phyloP scores from a whole-genome alignment of 1,140 invertebrate genomes.

The Belonocnema kinseyi region DNA sequence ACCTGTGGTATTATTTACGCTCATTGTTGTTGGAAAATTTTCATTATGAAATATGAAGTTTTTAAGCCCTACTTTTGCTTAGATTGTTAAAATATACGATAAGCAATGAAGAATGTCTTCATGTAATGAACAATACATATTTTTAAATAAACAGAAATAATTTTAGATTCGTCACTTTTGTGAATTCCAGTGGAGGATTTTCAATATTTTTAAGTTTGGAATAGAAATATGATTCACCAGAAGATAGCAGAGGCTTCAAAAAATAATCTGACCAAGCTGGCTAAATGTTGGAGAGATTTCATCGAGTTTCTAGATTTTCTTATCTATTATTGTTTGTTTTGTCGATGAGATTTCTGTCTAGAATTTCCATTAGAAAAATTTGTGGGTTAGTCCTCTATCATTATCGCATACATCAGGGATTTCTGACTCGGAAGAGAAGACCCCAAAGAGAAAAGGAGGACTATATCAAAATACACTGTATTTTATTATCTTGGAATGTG shows the following conservation, averaged over 20 bases:
- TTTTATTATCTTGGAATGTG: conserved; percentile 37
- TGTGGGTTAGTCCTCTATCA: too few relatives aligned
- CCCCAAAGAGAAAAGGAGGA: not conserved
- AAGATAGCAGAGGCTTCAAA: not conserved
- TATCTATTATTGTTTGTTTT: conserved; percentile 7
- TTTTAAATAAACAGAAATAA: too few relatives aligned
- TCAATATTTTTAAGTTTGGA: not conserved
- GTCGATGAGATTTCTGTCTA: not conserved
- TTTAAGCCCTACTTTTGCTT: too few relatives aligned
- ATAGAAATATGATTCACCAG: not conserved
- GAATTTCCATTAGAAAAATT: not conserved
- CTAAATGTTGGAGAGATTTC: not conserved
- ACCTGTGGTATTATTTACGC: too few relatives aligned
- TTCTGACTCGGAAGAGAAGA: too few relatives aligned
- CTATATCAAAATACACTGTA: not conserved
- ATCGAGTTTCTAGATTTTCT: not conserved
- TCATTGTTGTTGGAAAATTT: too few relatives aligned
- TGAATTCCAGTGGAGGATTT: not conserved
- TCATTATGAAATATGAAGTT: too few relatives aligned
- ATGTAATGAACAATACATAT: too few relatives aligned
- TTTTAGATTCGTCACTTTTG: not conserved
- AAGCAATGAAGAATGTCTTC: too few relatives aligned
- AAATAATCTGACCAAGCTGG: not conserved
- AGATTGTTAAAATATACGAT: too few relatives aligned
- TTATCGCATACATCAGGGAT: too few relatives aligned